phyloP scores from a whole-genome alignment of 2,113 vertebrate species.

The Dipodomys ordii region DNA sequence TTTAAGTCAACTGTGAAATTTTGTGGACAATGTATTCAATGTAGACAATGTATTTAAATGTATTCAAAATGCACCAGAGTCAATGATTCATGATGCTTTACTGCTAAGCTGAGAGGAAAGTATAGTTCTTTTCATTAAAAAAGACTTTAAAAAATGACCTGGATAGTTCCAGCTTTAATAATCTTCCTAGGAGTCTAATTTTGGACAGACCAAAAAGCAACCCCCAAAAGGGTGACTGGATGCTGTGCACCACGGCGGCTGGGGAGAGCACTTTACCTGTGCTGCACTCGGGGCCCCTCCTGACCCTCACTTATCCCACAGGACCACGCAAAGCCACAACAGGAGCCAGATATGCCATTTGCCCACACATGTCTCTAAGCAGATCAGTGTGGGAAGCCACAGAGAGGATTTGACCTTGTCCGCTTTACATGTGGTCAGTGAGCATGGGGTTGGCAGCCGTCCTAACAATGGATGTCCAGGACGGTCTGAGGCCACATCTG shows the following conservation, averaged over 20 bases:
- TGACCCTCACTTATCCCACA: background rate
- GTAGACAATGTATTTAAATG: background rate
- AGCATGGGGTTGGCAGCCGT: background rate
- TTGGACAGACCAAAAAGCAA: background rate
- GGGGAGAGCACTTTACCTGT: background rate
- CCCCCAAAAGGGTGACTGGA: fast-evolving
- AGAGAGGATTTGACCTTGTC: background rate
- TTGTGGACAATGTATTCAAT: background rate
- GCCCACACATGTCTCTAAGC: background rate
- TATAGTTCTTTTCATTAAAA: background rate
- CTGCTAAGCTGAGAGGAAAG: background rate
- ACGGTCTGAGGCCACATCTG: background rate
- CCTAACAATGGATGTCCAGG: background rate
- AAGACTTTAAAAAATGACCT: background rate
- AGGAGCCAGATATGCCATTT: background rate
- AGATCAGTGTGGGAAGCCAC: background rate
- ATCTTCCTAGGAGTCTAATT: background rate
- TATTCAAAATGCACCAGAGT: background rate
- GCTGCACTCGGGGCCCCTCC: background rate
- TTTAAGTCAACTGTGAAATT: background rate
- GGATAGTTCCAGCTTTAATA: background rate
- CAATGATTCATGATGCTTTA: background rate
- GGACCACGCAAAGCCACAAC: background rate
- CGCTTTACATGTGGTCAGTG: background rate
- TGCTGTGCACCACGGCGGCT: background rate